Percentiles rank a stretch among this genome's conserved stretches.
phyloP scores from a whole-genome alignment of 2,888 invertebrate species.

The Steinernema hermaphroditum region DNA sequence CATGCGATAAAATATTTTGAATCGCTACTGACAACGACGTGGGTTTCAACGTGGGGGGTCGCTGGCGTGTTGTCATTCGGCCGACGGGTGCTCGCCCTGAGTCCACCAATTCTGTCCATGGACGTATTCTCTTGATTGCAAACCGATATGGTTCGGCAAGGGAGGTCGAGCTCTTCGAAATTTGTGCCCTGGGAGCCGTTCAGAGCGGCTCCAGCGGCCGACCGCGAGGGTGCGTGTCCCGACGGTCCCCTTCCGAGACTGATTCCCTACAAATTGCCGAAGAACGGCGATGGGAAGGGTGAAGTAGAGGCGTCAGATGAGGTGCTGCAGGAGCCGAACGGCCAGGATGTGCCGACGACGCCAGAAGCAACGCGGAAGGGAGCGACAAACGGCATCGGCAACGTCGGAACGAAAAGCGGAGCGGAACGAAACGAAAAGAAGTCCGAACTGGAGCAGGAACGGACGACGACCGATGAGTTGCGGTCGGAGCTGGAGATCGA shows the following conservation, averaged over 20 bases:
- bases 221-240: constrained; percentile 15
- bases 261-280: constrained; percentile 28
- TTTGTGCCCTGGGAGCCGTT: constrained; percentile 59
- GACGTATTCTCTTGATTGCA: no score
- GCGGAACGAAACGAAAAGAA: no score
- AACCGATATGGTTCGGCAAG: constrained; percentile 2
- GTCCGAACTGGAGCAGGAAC: neutral
- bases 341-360: neutral
- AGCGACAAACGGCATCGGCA: no score
- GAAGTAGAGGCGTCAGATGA: no score
- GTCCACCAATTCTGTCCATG: no score
- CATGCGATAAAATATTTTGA: no score
- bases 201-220: constrained; percentile 45
- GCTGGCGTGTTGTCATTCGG: no score
- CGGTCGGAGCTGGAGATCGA: constrained; percentile 41
- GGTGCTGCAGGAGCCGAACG: no score
- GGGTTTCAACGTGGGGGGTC: no score
- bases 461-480: neutral
- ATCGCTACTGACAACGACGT: no score
- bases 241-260: constrained; percentile 1
- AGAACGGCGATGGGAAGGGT: neutral
- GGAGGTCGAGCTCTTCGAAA: constrained; percentile 32
- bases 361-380: neutral
- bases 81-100: no score
- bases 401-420: no score